Evolutionary conservation across 2,797 vertebrate species (phyloP), one percentile per base, ranked within the genome.

Genomic region (Benthosema pterotum): DNA sequence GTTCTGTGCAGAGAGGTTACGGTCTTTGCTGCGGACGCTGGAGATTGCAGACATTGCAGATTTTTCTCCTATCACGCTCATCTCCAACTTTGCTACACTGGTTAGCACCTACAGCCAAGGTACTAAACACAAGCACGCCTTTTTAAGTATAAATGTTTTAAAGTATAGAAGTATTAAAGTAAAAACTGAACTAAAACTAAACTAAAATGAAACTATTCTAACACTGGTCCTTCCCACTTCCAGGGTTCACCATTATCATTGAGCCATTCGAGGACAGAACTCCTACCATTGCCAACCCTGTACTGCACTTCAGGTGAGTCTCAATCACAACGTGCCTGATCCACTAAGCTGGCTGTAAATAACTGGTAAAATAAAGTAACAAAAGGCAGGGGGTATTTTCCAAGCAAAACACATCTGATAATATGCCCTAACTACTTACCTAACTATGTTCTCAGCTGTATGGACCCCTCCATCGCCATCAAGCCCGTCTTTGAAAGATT

Each of bases 51-150:
- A 98, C 80, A 88, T 98, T 0, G 88, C 95, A 0, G 96, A 98
- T 73, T 97, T 98, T 83, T 97, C 96, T 0, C 92, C 95, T 0
- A 83, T 97, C 63, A 96, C 94, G 0, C 94, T 98, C 69, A 93
- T 98, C 17, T 93, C 95, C 0, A 94, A 95, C 84, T 98, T 98
- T 0, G 96, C 96, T n/a, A 97, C 95, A 0, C 88, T 98, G 0
- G 96, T 98, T 88, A 97, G 96, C 92, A 98, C 96, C n/a, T 97
- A 98, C 28, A 92, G 95, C 73, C 96, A 96, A 89, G 96, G 96
- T 97, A 74, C 18, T 0, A 0, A 13, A 17, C 18, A 48, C 51
- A 13, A 16, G 5, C 9, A n/a, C n/a, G 0, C 17, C 2, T 13
- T 11, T 9, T 42, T 22, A n/a, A n/a, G n/a, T n/a, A n/a, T n/a